A percentile compares a stretch with the other conserved stretches of the same genome.
phyloP scores from a whole-genome alignment of 2,888 invertebrate genomes.

The Rambutsinella grinnellia region DNA sequence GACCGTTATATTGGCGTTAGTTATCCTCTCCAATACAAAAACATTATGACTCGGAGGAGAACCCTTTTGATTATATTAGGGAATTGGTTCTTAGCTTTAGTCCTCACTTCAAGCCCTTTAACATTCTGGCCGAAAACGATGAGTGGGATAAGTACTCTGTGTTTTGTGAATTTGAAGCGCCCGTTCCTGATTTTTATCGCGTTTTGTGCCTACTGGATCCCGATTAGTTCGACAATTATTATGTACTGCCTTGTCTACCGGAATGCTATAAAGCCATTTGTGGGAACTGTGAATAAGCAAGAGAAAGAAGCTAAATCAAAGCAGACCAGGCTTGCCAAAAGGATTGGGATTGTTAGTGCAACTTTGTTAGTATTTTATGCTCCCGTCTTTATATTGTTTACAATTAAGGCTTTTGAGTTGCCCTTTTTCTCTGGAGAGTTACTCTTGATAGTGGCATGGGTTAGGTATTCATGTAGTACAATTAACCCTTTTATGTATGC shows the following conservation, averaged over 20 bases:
- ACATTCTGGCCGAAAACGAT: neutral
- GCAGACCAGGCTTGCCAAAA: no score
- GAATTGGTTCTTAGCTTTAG: neutral
- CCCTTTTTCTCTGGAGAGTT: neutral
- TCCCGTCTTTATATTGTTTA: neutral
- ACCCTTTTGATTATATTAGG: neutral
- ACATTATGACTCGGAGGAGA: slow-evolving; percentile 13
- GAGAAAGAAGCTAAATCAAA: no score
- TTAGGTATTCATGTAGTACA: slow-evolving; percentile 2
- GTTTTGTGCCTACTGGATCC: no score
- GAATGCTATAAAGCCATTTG: no score
- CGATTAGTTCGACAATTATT: no score
- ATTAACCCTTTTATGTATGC: slow-evolving; percentile 19
- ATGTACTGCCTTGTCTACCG: no score
- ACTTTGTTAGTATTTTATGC: neutral
- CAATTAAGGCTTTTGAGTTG: neutral
- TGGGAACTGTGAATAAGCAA: no score
- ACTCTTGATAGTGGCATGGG: neutral
- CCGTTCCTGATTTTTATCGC: no score
- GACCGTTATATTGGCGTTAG: slow-evolving; percentile 27
- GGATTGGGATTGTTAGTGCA: no score
- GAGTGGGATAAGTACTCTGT: neutral
- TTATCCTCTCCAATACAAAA: slow-evolving; percentile 15
- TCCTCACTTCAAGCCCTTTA: neutral
- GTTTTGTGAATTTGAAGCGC: neutral